These are phyloP conservation scores for Phaonia tiefii DNA, from an alignment of 2,888 invertebrate genomes.

Conservation along the genomic window DNA sequence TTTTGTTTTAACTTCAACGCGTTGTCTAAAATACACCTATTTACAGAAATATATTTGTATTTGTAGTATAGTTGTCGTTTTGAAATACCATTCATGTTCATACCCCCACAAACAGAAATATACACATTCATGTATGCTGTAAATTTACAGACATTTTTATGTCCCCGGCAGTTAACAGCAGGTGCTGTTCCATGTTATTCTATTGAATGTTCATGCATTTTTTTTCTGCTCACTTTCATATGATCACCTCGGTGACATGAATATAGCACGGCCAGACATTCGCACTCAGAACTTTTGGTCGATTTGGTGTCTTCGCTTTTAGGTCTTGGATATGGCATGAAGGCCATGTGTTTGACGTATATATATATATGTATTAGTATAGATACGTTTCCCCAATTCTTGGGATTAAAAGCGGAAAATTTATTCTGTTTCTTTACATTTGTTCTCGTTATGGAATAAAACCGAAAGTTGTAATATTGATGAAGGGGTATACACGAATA, in stretches of 20 bases:
- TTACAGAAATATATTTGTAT: too few species aligned
- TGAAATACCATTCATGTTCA: too few species aligned
- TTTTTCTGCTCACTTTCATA: not conserved
- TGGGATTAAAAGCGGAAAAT: too few species aligned
- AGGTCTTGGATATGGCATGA: constrained; percentile 45
- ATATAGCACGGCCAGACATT: not conserved
- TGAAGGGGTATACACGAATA: too few species aligned
- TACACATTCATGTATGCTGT: not conserved
- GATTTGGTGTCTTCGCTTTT: constrained; percentile 18
- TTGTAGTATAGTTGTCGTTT: not conserved
- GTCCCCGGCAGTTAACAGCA: constrained; percentile 31
- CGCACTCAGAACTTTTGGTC: not conserved
- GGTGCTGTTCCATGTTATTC: constrained; percentile 37
- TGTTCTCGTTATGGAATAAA: too few species aligned
- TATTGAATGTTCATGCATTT: constrained; percentile 35
- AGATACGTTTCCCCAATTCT: too few species aligned
- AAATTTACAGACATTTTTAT: not conserved
- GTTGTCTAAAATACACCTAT: too few species aligned
- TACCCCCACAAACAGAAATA: too few species aligned
- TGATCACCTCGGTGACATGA: not conserved
- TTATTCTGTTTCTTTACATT: too few species aligned
- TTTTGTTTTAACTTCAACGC: too few species aligned
- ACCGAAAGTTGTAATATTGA: too few species aligned
- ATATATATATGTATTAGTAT: too few species aligned
- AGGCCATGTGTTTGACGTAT: constrained; percentile 51